Percentiles rank a stretch among this genome's conserved stretches.
phyloP scores from a whole-genome alignment of 2,888 invertebrate genomes.

The Drosophila kuntzei region DNA sequence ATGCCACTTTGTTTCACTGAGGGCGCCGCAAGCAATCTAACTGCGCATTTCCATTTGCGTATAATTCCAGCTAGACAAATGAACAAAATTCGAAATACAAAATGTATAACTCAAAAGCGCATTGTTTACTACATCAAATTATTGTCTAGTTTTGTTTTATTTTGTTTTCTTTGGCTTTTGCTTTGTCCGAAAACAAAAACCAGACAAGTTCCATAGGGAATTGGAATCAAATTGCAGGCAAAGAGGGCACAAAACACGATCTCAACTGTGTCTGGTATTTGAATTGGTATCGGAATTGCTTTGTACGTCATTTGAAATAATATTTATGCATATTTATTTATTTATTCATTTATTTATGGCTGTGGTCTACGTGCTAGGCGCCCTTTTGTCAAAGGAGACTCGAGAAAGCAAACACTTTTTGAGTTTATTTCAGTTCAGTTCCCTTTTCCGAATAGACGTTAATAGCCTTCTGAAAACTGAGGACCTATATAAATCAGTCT shows the following conservation, averaged over 20 bases:
- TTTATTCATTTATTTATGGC: slow-evolving; percentile 53
- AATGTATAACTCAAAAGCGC: slow-evolving; percentile 13
- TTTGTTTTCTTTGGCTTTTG: slow-evolving; percentile 14
- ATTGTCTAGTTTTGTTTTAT: slow-evolving; percentile 2
- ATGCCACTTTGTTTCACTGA: slow-evolving; percentile 34
- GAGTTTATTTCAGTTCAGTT: background rate
- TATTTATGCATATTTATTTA: slow-evolving; percentile 57
- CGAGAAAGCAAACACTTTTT: slow-evolving; percentile 3
- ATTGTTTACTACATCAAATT: slow-evolving; percentile 38
- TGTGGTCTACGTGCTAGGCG: slow-evolving; percentile 41
- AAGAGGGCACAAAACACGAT: slow-evolving; percentile 28
- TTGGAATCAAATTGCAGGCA: slow-evolving; percentile 11
- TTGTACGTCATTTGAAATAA: slow-evolving; percentile 30
- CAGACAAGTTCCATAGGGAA: slow-evolving; percentile 27
- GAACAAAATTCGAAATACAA: slow-evolving; percentile 15
- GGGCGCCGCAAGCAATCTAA: slow-evolving; percentile 24
- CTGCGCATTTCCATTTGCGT: slow-evolving; percentile 16
- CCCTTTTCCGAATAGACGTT: background rate
- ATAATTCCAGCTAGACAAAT: slow-evolving; percentile 10
- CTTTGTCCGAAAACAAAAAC: slow-evolving; percentile 13
- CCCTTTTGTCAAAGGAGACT: slow-evolving; percentile 41
- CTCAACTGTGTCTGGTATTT: slow-evolving; percentile 10
- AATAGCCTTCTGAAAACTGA: slow-evolving; percentile 13
- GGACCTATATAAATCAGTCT: slow-evolving; percentile 3
- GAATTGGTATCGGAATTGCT: slow-evolving; percentile 1